These are phyloP conservation scores for Amblyopsis hoosieri DNA, from an alignment of 2,797 vertebrate species.

Conservation along the genomic window DNA sequence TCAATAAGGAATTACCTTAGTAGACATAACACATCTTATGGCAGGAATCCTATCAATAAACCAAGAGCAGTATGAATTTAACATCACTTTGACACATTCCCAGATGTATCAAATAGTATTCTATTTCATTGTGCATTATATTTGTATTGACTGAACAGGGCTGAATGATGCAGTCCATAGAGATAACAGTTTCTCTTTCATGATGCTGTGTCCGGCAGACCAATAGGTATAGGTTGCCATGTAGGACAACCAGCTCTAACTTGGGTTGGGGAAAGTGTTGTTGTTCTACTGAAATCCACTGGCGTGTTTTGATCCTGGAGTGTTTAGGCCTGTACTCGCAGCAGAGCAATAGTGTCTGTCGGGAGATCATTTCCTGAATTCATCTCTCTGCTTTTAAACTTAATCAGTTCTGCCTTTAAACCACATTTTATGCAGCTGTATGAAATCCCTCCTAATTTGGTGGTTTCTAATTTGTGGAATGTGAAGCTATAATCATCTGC, in stretches of 20 bases:
- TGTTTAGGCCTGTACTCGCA: conserved; percentile 35
- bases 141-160: conserved; percentile 1
- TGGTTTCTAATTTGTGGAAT: conserved; percentile 63
- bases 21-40: conserved; percentile 57
- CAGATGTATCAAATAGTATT: not conserved
- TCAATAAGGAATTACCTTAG: conserved; percentile 71
- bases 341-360: conserved; percentile 46
- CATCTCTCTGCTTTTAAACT: conserved; percentile 53
- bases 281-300: conserved; percentile 26
- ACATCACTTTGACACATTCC: conserved; percentile 5
- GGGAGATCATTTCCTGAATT: conserved; percentile 65
- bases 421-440: conserved; percentile 54
- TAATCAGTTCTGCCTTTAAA: conserved; percentile 67
- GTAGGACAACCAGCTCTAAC: conserved; percentile 36
- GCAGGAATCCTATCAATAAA: conserved; percentile 63
- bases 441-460: conserved; percentile 65
- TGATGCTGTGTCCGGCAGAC: conserved; percentile 24
- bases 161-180: conserved; percentile 28
- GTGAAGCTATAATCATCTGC: conserved; percentile 64
- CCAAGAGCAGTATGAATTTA: conserved; percentile 35
- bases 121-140: conserved; percentile 15
- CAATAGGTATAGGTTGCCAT: conserved; percentile 40
- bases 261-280: conserved; percentile 19
- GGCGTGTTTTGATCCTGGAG: conserved; percentile 40
- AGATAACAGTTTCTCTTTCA: conserved; percentile 29